phyloP scores from a whole-genome alignment of 2,797 vertebrate genomes.

The Trachops cirrhosus region DNA sequence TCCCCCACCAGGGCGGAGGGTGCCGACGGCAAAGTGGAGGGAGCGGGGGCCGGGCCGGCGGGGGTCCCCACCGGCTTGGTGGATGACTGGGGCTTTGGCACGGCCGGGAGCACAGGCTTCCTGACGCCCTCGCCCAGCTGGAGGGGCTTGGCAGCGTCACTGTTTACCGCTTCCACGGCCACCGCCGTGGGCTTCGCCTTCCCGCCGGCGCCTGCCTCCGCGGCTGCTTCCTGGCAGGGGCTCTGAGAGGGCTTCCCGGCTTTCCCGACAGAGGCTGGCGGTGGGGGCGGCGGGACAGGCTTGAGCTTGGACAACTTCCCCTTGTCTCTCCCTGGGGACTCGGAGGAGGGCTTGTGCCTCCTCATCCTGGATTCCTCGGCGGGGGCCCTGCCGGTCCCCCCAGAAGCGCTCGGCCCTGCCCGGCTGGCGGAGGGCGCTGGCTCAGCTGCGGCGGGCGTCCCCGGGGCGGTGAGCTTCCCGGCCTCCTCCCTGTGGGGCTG shows the following conservation, averaged over 20 bases:
- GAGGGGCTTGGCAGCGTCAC: slow-evolving; percentile 80
- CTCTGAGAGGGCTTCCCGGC: slow-evolving; percentile 86
- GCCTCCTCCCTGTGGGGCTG: slow-evolving; percentile 81
- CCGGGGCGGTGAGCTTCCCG: slow-evolving; percentile 86
- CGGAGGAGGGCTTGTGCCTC: slow-evolving; percentile 87
- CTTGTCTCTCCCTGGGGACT: slow-evolving; percentile 88
- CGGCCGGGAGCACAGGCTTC: slow-evolving; percentile 85
- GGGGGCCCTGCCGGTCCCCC: slow-evolving; percentile 83
- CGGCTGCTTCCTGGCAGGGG: slow-evolving; percentile 85
- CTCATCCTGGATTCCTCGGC: slow-evolving; percentile 90
- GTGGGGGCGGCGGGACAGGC: slow-evolving; percentile 91
- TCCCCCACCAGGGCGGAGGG: slow-evolving; percentile 71
- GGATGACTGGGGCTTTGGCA: slow-evolving; percentile 88
- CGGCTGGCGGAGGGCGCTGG: slow-evolving; percentile 84
- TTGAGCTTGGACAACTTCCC: slow-evolving; percentile 92
- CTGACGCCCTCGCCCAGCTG: slow-evolving; percentile 83
- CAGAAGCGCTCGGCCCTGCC: slow-evolving; percentile 78
- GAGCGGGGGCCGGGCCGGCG: slow-evolving; percentile 60
- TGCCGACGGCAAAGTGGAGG: slow-evolving; percentile 7
- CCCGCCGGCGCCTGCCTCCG: slow-evolving; percentile 77
- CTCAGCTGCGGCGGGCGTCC: slow-evolving; percentile 76
- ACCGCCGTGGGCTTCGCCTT: slow-evolving; percentile 83
- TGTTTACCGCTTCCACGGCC: slow-evolving; percentile 78
- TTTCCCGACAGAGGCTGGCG: slow-evolving; percentile 83
- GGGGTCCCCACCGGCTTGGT: slow-evolving; percentile 75